Evolutionary conservation across 2,888 invertebrate species (phyloP).

Genomic region (Ecdyonurus torrentis): DNA sequence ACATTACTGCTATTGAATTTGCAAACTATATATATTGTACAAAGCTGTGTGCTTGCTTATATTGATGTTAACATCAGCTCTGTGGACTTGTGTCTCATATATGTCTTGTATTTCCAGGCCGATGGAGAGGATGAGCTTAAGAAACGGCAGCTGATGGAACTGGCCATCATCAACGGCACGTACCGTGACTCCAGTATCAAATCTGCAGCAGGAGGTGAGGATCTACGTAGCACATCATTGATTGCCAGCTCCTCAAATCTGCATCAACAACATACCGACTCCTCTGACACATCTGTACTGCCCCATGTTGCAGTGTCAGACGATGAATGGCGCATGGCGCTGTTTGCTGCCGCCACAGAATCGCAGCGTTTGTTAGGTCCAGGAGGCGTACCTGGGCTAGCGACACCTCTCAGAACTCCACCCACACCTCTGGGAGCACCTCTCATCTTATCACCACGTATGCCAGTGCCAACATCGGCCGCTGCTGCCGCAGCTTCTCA

Average conservation of each 20-base stretch:
- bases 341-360: slow-evolving; percentile 53
- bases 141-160: slow-evolving; percentile 98
- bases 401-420: slow-evolving; percentile 41
- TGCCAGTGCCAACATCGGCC: slow-evolving; percentile 66
- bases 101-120: too few species aligned
- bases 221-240: slow-evolving; percentile 12
- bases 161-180: slow-evolving; percentile 99
- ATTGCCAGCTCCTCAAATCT: slow-evolving; percentile 10
- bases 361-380: slow-evolving; percentile 48
- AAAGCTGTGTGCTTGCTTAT: too few species aligned
- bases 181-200: slow-evolving; percentile 92
- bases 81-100: too few species aligned
- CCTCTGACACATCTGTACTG: slow-evolving; percentile 28
- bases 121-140: slow-evolving; percentile 99
- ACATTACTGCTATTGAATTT: too few species aligned
- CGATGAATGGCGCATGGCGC: slow-evolving; percentile 71
- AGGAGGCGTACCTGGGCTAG: slow-evolving; percentile 37
- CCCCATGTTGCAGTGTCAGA: slow-evolving; percentile 48
- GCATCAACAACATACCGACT: slow-evolving; percentile 4
- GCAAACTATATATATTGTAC: too few species aligned
- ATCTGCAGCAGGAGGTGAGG: slow-evolving; percentile 48
- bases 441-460: slow-evolving; percentile 77
- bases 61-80: too few species aligned
- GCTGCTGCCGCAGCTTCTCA: slow-evolving; percentile 43
- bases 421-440: slow-evolving; percentile 79